Conservation (phyloP, 2,888 invertebrate genomes). For the Galerucella pusilla region DNA sequence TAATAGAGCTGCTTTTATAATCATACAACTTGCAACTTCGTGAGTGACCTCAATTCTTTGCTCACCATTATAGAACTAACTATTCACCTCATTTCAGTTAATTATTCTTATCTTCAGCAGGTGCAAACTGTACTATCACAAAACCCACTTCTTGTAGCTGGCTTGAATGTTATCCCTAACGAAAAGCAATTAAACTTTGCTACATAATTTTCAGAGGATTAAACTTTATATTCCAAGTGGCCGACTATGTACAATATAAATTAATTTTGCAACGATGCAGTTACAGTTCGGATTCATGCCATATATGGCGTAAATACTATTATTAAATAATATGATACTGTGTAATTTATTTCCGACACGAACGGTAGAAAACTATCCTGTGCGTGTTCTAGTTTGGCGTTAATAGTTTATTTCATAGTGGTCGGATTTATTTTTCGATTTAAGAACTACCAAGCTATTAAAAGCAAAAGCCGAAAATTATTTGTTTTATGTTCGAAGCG, state of each 20-base stretch:
- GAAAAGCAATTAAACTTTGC: constrained; percentile 17
- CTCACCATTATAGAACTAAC: too few species aligned
- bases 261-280: constrained; percentile 26
- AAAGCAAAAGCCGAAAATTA: too few species aligned
- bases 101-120: neutral
- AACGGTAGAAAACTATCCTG: neutral
- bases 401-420: neutral
- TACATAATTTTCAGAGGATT: constrained; percentile 12
- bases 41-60: too few species aligned
- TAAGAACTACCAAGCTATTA: too few species aligned
- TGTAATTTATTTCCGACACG: constrained; percentile 6
- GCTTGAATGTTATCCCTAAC: neutral
- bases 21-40: too few species aligned
- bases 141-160: neutral
- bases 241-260: constrained; percentile 10
- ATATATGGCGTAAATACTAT: constrained; percentile 5
- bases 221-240: constrained; percentile 2
- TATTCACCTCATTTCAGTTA: neutral
- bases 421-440: too few species aligned
- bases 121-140: neutral
- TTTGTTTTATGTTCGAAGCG: too few species aligned
- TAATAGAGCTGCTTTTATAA: too few species aligned
- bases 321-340: constrained; percentile 18
- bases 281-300: constrained; percentile 16
- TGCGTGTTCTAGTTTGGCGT: neutral